Base-by-base conservation (phyloP, 2,888 invertebrate species). In the Metalampra italica region DNA sequence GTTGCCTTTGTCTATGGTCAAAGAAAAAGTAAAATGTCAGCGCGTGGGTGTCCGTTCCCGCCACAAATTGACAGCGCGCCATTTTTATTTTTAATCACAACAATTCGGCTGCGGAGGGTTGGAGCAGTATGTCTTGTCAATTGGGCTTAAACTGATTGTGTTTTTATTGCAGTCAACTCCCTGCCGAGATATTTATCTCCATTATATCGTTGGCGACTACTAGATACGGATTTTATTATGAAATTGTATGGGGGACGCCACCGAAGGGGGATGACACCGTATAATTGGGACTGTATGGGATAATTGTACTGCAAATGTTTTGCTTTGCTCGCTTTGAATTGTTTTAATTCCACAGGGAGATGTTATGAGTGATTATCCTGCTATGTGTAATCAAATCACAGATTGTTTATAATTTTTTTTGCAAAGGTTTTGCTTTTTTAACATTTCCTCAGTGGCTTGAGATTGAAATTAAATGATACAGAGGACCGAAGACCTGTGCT, bases 161-260 rank as follows among this genome's bases (percentile, higher is more conserved):
- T 82, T 88, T 86, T 88, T 86, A 87, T 86, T 80, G 82, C 76
- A 44, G 48, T 52, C 61, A 56, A 66, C 64, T 85, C 87, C 88
- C 86, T 58, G 67, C 57, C 52, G 86, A 68, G 84, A 83, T 85
- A 88, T 88, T 84, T 78, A 87, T 88, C 87, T 87, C 80, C 83
- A 88, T 88, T 82, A 78, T 69, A 71, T 74, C 71, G 75, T 66
- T 66, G 74, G 64, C 65, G 76, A 78, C 76, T 80, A 75, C 68
- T 77, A 78, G 79, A 79, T 82, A 78, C 78, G 75, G 80, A 82
- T 85, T 84, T 81, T 82, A 83, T 82, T 82, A 75, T 75, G 75
- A 70, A 79, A 78, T 81, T 81, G 75, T 75, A 68, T 67, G 71
- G 79, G 79, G 77, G 75, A 67, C 32, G 36, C 36, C 68, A 66